A percentile compares a stretch with the other conserved stretches of the same genome.
phyloP scores from a whole-genome alignment of 1,140 invertebrate species.

The Acromyrmex echinatior region DNA sequence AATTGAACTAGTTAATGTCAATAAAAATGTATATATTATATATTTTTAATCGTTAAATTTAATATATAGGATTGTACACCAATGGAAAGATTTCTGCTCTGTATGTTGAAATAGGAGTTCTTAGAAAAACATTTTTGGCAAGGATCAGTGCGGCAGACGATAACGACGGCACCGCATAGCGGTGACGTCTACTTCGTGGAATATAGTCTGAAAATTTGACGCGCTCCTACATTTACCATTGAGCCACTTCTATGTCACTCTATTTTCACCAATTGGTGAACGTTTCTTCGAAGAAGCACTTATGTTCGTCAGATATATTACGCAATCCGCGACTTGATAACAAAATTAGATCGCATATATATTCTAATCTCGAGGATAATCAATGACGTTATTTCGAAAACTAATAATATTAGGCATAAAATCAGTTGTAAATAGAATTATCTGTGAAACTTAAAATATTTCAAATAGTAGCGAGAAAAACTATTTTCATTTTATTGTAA shows the following conservation, averaged over 20 bases:
- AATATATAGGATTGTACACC: not conserved
- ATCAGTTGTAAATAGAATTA: not conserved
- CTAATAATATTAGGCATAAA: not conserved
- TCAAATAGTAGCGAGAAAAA: not conserved
- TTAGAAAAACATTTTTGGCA: constrained; percentile 53
- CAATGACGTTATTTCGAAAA: not conserved
- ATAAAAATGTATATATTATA: not conserved
- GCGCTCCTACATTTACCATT: constrained; percentile 13
- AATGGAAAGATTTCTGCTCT: not conserved
- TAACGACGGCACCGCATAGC: constrained; percentile 9
- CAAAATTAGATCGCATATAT: constrained; percentile 16
- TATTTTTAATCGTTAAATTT: not conserved
- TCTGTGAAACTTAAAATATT: not conserved
- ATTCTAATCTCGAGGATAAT: not conserved
- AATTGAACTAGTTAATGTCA: not conserved
- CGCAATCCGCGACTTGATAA: constrained; percentile 24
- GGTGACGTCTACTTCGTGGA: constrained; percentile 51
- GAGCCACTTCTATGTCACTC: constrained; percentile 30
- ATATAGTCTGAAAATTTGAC: constrained; percentile 49
- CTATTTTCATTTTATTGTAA: not conserved
- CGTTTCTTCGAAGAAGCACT: constrained; percentile 14
- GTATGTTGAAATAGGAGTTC: constrained; percentile 16
- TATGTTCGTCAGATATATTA: constrained; percentile 20
- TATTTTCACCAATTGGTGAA: constrained; percentile 52
- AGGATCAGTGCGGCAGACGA: constrained; percentile 4